Evolutionary conservation across 2,113 vertebrate genomes (phyloP), one percentile per base, ranked within the genome.

Genomic region (Beaufortia kweichowensis): DNA sequence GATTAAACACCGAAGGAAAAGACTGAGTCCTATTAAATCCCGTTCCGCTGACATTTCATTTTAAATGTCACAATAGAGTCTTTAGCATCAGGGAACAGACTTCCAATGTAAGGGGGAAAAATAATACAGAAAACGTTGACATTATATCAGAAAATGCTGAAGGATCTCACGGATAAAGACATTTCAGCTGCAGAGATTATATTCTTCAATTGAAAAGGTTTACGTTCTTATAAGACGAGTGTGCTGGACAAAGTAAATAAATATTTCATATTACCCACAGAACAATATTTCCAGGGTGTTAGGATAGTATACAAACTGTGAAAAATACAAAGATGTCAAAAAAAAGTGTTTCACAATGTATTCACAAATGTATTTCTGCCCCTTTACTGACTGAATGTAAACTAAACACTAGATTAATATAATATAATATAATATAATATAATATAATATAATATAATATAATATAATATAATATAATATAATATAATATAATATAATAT

Each of bases 321-420:
- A 24, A 48, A 64, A 35, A 56, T 60, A 73, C 19, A 56, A 2
- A 39, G 21, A 50, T 6, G 15, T 68, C 41, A 79, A 39, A 73
- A 3, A 33, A 46, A 23, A 15, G 29, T 28, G 50, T 48, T 64
- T 56, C n/a, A 75, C 28, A 77, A 21, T 53, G n/a, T 35, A 35
- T 5, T 26, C 4, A 3, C 24, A 56, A 56, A 23, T 90, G 82
- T 84, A 79, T 88, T 90, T 86, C 90, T 91, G 91, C 91, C 90
- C 88, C 88, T 91, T 92, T 82, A 89, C 86, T 88, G 83, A 78
- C 73, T 74, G 21, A 78, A 33, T 29, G 14, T 26, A 61, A 31
- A 77, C 14, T 76, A 63, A 79, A 83, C 4, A 21, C 3, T 10
- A 31, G 9, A 72, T 56, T 24, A 63, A 33, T 1, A 2, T 11